These are phyloP conservation scores for Heliconius erato DNA, from an alignment of 2,888 invertebrate species.

Conservation along the genomic window DNA sequence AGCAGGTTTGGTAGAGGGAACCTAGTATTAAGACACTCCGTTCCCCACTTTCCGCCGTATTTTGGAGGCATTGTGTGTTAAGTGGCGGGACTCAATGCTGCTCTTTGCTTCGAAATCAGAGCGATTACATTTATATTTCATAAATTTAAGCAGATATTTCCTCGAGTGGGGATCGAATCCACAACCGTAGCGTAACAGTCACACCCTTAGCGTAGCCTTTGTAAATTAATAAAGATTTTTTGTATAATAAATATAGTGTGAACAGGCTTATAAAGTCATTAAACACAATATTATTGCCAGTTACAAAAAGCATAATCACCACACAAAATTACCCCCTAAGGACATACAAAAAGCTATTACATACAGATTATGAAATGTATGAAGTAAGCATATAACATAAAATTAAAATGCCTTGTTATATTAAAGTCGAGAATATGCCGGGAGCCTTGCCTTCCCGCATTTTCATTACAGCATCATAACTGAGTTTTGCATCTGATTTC, in stretches of 20 bases:
- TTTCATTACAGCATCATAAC: slow-evolving; percentile 45
- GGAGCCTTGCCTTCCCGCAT: slow-evolving; percentile 26
- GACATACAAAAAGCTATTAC: background rate
- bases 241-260: background rate
- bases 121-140: no score
- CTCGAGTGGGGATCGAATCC: no score
- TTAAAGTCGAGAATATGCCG: slow-evolving; percentile 28
- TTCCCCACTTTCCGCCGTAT: no score
- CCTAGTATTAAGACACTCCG: no score
- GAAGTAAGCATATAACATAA: background rate
- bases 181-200: no score
- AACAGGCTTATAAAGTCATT: background rate
- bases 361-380: slow-evolving; percentile 10
- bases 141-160: no score
- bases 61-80: no score
- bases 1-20: no score
- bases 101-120: no score
- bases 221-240: background rate
- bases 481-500: slow-evolving; percentile 64
- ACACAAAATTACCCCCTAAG: background rate
- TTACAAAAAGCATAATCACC: background rate
- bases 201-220: no score
- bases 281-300: background rate
- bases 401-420: slow-evolving; percentile 5
- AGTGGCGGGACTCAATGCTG: no score